Base-by-base conservation (phyloP, 35 echinoderm and acorn worm species). In the Apostichopus parvimensis region DNA sequence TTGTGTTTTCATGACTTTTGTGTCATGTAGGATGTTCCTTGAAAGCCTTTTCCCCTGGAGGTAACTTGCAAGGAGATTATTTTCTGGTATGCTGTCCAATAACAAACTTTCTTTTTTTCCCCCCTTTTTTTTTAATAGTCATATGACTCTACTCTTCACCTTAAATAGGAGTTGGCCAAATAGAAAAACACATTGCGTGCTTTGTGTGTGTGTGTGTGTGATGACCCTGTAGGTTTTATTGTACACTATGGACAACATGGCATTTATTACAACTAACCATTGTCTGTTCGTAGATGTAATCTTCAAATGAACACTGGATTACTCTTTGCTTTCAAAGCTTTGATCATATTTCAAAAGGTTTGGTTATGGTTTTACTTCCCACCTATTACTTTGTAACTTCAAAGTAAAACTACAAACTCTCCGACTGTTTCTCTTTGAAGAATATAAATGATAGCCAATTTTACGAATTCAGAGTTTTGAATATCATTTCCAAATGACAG, bases 1-100 rank as follows among this genome's bases (percentile, higher is more conserved):
- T 75, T 75, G 71, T 75, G 71, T 75, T 75, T 75, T 75, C 71
- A 75, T 18, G n/a, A 75, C 71, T 75, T 75, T 75, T 75, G 14
- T 75, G 71, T 75, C 71, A 75, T 75, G 71, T 22, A 75, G 71
- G 71, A 75, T 75, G 71, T 75, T 18, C 71, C 20, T 75, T 75
- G 71, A 75, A 75, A 75, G n/a, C 13, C 71, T 22, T n/a, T 75
- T 18, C 71, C 71, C 71, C 71, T 75, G 71, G 71, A 75, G 71
- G 14, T 18, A 20, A 18, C 17, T 75, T 75, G 24, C 0, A 75
- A 75, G 71, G 71, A 75, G 71, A 75, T 75, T 75, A 75, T 75
- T 20, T 75, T 75, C 13, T 75, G 71, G 71, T 75, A 75, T 75
- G 71, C 71, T 68, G 64, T 68, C 18, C 18, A 11, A 68, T 68